phyloP scores from a whole-genome alignment of 1,140 invertebrate genomes.

The Caenorhabditis elegans region DNA sequence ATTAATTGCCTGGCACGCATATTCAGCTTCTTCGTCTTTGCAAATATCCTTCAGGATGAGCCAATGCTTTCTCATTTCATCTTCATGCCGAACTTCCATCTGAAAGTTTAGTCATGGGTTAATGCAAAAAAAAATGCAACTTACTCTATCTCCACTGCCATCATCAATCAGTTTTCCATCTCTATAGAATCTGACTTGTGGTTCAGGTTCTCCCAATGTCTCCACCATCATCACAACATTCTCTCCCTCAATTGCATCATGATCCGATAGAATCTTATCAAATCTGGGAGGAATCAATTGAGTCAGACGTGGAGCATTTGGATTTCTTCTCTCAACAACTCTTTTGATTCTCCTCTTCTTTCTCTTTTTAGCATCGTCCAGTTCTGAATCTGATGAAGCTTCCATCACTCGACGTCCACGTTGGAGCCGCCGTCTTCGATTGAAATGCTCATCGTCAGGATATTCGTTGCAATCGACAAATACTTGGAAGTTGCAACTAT shows the following conservation, averaged over 20 bases:
- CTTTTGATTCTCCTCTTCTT: slow-evolving; percentile 26
- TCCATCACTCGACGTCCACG: not conserved
- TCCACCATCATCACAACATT: slow-evolving; percentile 41
- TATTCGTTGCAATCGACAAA: slow-evolving; percentile 36
- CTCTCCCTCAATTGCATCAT: slow-evolving; percentile 41
- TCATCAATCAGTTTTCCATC: slow-evolving; percentile 31
- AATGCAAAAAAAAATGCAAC: not conserved
- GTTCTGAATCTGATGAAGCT: not conserved
- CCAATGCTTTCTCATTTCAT: slow-evolving; percentile 21
- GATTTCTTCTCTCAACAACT: slow-evolving; percentile 34
- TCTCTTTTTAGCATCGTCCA: slow-evolving; percentile 1
- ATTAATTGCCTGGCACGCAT: slow-evolving; percentile 43
- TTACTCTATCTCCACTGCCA: slow-evolving; percentile 15
- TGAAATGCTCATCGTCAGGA: slow-evolving; percentile 24
- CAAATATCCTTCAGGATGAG: slow-evolving; percentile 38
- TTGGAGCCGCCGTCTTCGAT: slow-evolving; percentile 18
- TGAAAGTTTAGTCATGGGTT: not conserved
- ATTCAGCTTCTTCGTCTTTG: slow-evolving; percentile 39
- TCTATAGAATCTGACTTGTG: slow-evolving; percentile 37
- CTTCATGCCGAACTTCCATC: slow-evolving; percentile 36
- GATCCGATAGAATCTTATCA: slow-evolving; percentile 32
- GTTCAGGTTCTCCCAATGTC: slow-evolving; percentile 31
- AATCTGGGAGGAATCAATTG: slow-evolving; percentile 38
- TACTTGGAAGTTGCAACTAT: slow-evolving; percentile 43
- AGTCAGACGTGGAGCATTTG: slow-evolving; percentile 24